A percentile compares a stretch with the other conserved stretches of the same genome.
phyloP scores from a whole-genome alignment of 2,888 invertebrate genomes.

The Andrena marginata region DNA sequence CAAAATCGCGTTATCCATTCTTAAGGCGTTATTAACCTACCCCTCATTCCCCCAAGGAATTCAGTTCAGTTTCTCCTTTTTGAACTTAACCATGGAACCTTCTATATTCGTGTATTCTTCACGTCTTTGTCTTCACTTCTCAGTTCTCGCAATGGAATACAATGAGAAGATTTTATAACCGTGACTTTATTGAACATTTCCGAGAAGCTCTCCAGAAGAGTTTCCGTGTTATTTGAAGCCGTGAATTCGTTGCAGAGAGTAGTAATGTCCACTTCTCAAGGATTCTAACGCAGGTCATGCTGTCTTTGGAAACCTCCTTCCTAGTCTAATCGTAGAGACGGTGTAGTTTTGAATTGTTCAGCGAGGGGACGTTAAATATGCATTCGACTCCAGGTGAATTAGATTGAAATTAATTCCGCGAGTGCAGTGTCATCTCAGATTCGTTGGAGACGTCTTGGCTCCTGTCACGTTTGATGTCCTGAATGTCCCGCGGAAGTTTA shows the following conservation, averaged over 20 bases:
- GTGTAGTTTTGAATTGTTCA: constrained; percentile 1
- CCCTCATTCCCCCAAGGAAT: no score
- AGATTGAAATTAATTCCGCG: constrained; percentile 11
- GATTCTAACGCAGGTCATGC: neutral
- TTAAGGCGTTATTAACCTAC: no score
- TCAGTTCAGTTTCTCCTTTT: no score
- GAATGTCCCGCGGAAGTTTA: neutral
- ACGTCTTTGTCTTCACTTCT: neutral
- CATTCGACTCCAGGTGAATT: constrained; percentile 3
- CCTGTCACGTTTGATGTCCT: neutral
- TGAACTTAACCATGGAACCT: no score
- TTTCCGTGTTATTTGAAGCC: neutral
- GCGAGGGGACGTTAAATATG: constrained; percentile 1
- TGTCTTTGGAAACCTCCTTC: neutral
- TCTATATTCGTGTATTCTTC: no score
- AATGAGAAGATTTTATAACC: constrained; percentile 15
- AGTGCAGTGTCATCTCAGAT: neutral
- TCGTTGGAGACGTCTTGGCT: neutral
- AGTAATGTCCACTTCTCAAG: neutral
- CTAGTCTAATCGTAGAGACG: neutral
- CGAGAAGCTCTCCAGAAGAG: neutral
- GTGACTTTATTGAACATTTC: constrained; percentile 7
- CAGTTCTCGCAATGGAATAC: neutral
- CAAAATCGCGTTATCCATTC: no score
- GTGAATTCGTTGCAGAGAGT: neutral